Conservation (phyloP, 2,888 invertebrate genomes). For the Platycheirus albimanus region DNA sequence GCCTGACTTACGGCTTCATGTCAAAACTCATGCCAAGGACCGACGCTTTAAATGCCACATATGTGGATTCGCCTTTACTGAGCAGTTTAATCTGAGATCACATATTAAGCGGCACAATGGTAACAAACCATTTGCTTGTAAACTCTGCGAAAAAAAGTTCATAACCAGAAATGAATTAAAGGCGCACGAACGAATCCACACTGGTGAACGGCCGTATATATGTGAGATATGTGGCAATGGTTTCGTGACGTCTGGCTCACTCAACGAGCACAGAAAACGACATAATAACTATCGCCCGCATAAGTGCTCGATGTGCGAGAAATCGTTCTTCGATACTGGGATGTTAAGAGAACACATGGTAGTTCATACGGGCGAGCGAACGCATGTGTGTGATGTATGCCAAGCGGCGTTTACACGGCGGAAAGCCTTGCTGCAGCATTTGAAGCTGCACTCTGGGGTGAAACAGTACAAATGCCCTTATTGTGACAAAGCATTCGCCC, state of each 20-base stretch:
- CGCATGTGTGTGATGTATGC: slow-evolving; percentile 76
- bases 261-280: slow-evolving; percentile 65
- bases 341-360: slow-evolving; percentile 79
- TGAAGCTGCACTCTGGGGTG: slow-evolving; percentile 72
- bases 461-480: slow-evolving; percentile 73
- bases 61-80: slow-evolving; percentile 70
- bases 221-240: slow-evolving; percentile 66
- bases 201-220: slow-evolving; percentile 72
- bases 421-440: slow-evolving; percentile 72
- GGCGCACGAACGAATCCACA: slow-evolving; percentile 64
- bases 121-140: slow-evolving; percentile 59
- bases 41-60: slow-evolving; percentile 69
- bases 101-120: slow-evolving; percentile 71
- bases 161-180: slow-evolving; percentile 66
- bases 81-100: slow-evolving; percentile 63
- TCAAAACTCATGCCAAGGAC: slow-evolving; percentile 55
- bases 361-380: slow-evolving; percentile 76
- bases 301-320: slow-evolving; percentile 65
- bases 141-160: slow-evolving; percentile 63
- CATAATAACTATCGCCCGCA: slow-evolving; percentile 64
- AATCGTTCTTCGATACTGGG: slow-evolving; percentile 78
- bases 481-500: slow-evolving; percentile 75
- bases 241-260: slow-evolving; percentile 55
- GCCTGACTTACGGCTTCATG: slow-evolving; percentile 21
- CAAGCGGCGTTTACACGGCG: slow-evolving; percentile 66